Evolutionary conservation across 1,140 invertebrate genomes (phyloP).

Genomic region (Atta cephalotes): DNA sequence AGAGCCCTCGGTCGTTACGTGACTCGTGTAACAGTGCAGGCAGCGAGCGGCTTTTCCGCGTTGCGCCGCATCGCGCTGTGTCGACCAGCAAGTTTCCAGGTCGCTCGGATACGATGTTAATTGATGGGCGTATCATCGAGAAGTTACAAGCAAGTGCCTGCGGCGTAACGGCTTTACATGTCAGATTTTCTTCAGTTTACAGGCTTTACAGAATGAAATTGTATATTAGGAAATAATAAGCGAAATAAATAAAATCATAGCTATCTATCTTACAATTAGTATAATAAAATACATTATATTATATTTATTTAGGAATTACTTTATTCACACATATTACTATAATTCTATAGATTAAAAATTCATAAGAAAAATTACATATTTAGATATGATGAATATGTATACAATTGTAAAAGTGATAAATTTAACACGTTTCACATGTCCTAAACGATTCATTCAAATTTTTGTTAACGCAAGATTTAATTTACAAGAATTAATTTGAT

Average conservation of each 20-base stretch:
- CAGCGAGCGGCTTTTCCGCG: slow-evolving; percentile 53
- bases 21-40: slow-evolving; percentile 25
- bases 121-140: slow-evolving; percentile 53
- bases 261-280: neutral
- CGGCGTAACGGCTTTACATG: slow-evolving; percentile 33
- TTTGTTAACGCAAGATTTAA: no score
- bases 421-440: no score
- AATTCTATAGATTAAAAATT: neutral
- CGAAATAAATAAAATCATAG: neutral
- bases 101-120: slow-evolving; percentile 56
- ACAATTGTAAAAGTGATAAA: no score
- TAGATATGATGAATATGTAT: neutral
- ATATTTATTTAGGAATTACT: no score
- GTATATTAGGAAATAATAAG: neutral
- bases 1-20: slow-evolving; percentile 47
- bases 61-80: neutral
- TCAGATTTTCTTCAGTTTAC: slow-evolving; percentile 51
- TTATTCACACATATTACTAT: neutral
- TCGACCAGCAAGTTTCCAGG: slow-evolving; percentile 47
- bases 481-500: no score
- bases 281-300: neutral
- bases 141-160: slow-evolving; percentile 45
- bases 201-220: neutral
- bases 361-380: neutral
- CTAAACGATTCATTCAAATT: no score